These are phyloP conservation scores for Rhinogobio ventralis DNA, from an alignment of 2,797 vertebrate species.

Conservation along the genomic window DNA sequence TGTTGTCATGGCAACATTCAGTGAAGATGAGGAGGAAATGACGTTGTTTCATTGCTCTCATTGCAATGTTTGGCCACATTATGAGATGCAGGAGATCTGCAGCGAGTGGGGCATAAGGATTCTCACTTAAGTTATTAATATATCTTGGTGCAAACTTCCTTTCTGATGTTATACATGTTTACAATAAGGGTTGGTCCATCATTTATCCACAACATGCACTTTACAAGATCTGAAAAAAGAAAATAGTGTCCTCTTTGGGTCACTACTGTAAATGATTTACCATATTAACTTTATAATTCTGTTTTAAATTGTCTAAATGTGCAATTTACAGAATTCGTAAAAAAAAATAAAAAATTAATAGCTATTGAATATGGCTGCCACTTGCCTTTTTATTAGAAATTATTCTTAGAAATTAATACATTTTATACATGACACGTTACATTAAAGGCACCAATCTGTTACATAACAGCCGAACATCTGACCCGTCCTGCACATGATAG, in stretches of 20 bases:
- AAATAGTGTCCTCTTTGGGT: neutral
- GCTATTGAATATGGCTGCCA: neutral
- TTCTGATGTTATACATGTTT: neutral
- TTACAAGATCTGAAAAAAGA: neutral
- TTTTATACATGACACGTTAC: neutral
- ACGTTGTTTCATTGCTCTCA: neutral
- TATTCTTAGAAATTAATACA: neutral
- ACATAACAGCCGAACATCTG: neutral
- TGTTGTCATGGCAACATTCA: slow-evolving; percentile 21
- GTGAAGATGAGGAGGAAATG: neutral
- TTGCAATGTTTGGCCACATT: neutral
- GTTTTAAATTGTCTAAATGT: neutral
- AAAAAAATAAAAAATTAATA: too few species aligned
- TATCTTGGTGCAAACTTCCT: neutral
- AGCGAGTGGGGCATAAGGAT: neutral
- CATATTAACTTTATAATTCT: neutral
- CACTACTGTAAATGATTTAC: neutral
- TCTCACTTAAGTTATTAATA: neutral
- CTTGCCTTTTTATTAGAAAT: neutral
- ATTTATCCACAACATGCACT: neutral
- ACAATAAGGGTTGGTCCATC: neutral
- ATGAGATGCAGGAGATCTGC: neutral
- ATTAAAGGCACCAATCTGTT: neutral
- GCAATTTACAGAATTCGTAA: neutral
- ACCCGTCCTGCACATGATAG: neutral